phyloP scores from a whole-genome alignment of 1,140 invertebrate species.

The Leucophenga varia region DNA sequence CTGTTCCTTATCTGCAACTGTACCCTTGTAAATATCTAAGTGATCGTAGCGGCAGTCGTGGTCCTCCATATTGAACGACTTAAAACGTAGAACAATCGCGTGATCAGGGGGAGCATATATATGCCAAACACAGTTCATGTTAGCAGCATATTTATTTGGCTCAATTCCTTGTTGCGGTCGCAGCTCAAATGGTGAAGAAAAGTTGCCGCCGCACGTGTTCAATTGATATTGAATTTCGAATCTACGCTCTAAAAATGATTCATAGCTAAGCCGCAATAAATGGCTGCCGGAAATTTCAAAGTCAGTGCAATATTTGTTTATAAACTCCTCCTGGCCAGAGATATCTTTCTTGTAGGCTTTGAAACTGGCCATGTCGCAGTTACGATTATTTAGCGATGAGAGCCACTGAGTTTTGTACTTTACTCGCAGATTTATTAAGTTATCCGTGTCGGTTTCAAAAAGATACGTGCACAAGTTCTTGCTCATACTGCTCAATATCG shows the following conservation, averaged over 20 bases:
- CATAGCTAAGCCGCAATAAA: slow-evolving; percentile 23
- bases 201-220: slow-evolving; percentile 59
- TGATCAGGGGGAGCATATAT: slow-evolving; percentile 72
- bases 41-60: slow-evolving; percentile 58
- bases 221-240: slow-evolving; percentile 60
- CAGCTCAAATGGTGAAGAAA: slow-evolving; percentile 56
- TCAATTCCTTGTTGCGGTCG: slow-evolving; percentile 26
- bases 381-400: not conserved
- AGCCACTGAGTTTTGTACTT: too few species aligned
- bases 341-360: slow-evolving; percentile 8
- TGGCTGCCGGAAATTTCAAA: slow-evolving; percentile 30
- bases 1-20: slow-evolving; percentile 45
- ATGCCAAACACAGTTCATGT: slow-evolving; percentile 73
- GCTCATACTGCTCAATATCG: not conserved
- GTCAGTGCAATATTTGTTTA: slow-evolving; percentile 21
- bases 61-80: slow-evolving; percentile 60
- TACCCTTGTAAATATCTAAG: slow-evolving; percentile 65
- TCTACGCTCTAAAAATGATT: slow-evolving; percentile 40
- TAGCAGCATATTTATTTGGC: slow-evolving; percentile 34
- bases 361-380: slow-evolving; percentile 13
- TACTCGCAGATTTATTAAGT: slow-evolving; percentile 14
- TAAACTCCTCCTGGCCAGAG: slow-evolving; percentile 3
- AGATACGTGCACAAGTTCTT: slow-evolving; percentile 20
- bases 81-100: slow-evolving; percentile 67
- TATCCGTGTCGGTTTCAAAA: slow-evolving; percentile 4